These are phyloP conservation scores for Mantis religiosa DNA, from an alignment of 2,888 invertebrate genomes.

Conservation along the genomic window DNA sequence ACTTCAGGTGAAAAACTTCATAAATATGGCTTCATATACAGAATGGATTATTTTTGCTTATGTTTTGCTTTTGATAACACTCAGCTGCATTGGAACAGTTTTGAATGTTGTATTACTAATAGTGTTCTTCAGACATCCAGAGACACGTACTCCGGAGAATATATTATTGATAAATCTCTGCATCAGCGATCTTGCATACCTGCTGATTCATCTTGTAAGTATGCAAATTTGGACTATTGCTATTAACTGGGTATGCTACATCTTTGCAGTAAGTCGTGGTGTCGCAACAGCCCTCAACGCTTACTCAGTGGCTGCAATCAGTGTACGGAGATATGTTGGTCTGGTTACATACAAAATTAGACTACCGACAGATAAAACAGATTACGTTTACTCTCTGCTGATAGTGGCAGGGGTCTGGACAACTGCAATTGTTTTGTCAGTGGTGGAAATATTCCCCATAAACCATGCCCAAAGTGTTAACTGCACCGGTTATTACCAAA, in stretches of 20 bases:
- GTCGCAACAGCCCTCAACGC: neutral
- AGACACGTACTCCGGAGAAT: neutral
- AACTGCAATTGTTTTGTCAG: neutral
- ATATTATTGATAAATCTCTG: neutral
- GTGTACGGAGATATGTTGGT: neutral
- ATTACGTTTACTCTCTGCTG: neutral
- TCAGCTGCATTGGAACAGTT: neutral
- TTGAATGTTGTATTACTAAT: neutral
- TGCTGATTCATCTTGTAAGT: no score
- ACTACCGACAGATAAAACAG: neutral
- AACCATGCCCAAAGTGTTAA: neutral
- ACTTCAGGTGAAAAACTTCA: no score
- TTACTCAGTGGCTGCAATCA: neutral
- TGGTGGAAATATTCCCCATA: neutral
- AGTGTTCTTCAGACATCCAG: neutral
- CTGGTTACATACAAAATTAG: neutral
- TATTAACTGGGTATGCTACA: accelerated
- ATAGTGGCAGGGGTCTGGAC: neutral
- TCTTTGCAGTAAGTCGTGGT: neutral
- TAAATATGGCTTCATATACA: no score
- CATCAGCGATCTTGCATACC: neutral
- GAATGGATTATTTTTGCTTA: no score
- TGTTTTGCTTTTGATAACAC: no score
- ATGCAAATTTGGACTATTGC: neutral
- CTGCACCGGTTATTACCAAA: neutral